These are phyloP conservation scores for Cephus pulcher DNA, from an alignment of 2,888 invertebrate species.

Conservation along the genomic window DNA sequence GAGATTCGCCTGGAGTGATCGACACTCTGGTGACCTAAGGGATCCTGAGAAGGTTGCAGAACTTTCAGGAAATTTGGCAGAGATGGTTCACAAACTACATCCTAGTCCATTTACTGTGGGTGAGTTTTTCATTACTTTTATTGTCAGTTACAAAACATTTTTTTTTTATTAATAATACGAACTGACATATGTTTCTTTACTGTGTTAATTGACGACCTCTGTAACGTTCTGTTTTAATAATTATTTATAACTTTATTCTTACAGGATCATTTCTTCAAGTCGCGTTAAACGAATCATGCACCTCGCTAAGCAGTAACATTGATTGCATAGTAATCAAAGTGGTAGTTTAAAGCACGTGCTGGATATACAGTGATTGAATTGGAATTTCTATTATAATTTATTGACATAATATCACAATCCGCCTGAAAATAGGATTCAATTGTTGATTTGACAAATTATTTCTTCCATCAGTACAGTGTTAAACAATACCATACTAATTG, in stretches of 20 bases:
- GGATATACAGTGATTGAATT: background rate
- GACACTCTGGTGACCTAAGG: background rate
- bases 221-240: background rate
- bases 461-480: background rate
- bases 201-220: background rate
- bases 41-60: background rate
- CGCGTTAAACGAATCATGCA: background rate
- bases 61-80: background rate
- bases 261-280: background rate
- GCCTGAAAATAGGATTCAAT: background rate
- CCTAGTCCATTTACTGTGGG: background rate
- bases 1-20: background rate
- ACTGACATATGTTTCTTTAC: background rate
- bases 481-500: too few species aligned
- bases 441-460: background rate
- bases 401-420: background rate
- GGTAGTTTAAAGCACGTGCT: background rate
- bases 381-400: background rate
- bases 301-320: background rate
- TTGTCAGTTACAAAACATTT: background rate
- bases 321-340: background rate
- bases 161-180: background rate
- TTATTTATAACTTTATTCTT: background rate
- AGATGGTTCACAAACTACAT: background rate
- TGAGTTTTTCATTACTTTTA: background rate